These are phyloP conservation scores for Sanderia malayensis DNA, from an alignment of 30 jellyfish, hydroid and myxozoan genomes.

Conservation along the genomic window DNA sequence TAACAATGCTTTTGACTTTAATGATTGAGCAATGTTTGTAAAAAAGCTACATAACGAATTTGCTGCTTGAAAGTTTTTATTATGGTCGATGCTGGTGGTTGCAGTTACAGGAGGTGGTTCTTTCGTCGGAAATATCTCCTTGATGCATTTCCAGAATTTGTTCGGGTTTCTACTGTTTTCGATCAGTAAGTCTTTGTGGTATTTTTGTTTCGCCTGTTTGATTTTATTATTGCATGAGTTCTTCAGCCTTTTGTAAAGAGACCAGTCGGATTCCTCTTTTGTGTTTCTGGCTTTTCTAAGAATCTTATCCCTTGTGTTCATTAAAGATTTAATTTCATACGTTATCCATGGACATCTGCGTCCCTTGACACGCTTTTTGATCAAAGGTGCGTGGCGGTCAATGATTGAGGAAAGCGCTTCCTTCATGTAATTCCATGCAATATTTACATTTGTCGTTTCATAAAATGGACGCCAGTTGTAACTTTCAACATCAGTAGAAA, in stretches of 20 bases:
- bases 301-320: slow-evolving; percentile 13
- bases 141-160: slow-evolving; percentile 21
- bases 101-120: too few species aligned
- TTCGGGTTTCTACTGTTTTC: slow-evolving; percentile 22
- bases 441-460: background rate
- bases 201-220: slow-evolving; percentile 15
- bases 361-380: slow-evolving; percentile 12
- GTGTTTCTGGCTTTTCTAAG: background rate
- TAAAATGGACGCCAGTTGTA: background rate
- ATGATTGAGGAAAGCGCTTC: background rate
- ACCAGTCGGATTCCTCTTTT: slow-evolving; percentile 3
- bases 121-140: slow-evolving; percentile 16
- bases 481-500: background rate
- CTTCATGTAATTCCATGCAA: background rate
- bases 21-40: too few species aligned
- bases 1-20: too few species aligned
- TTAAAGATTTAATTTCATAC: background rate
- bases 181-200: slow-evolving; percentile 21
- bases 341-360: slow-evolving; percentile 3
- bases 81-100: too few species aligned
- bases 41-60: too few species aligned
- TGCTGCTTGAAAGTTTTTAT: too few species aligned
- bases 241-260: background rate
- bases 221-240: slow-evolving; percentile 17
- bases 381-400: background rate